Percentiles rank a stretch among this genome's conserved stretches.
These are phyloP conservation scores for Rhinoderma darwinii DNA, from an alignment of 2,113 vertebrate species.

Conservation along the genomic window DNA sequence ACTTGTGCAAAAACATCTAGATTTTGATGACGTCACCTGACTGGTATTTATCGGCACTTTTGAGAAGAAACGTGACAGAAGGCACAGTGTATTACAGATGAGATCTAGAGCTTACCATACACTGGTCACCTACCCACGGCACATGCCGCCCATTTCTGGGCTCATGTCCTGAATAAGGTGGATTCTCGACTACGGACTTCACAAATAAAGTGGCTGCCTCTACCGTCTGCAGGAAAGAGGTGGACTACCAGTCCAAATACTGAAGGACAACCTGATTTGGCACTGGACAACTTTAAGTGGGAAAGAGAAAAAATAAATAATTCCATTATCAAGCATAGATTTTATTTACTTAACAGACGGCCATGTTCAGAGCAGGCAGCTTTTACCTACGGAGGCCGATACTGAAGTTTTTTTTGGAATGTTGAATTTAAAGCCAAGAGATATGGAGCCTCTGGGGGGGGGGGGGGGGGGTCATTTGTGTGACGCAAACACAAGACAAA, in stretches of 20 bases:
- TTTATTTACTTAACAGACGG: too few species aligned
- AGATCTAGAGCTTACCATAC: not conserved
- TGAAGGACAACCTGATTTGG: not conserved
- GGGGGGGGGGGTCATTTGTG: not conserved
- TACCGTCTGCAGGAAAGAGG: not conserved
- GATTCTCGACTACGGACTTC: not conserved
- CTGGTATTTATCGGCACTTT: constrained; percentile 61
- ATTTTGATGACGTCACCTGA: not conserved
- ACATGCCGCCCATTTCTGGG: not conserved
- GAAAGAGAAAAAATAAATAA: not conserved
- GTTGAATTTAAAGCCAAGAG: not conserved
- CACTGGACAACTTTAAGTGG: not conserved
- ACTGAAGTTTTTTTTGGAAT: too few species aligned
- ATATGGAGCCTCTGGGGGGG: not conserved
- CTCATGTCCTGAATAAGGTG: not conserved
- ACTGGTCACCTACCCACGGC: not conserved
- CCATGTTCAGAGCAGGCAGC: too few species aligned
- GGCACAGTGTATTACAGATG: constrained; percentile 58
- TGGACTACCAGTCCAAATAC: not conserved
- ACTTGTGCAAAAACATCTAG: not conserved
- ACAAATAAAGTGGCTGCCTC: not conserved
- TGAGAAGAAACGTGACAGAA: constrained; percentile 64
- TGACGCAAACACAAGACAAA: not conserved
- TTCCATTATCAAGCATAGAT: not conserved
- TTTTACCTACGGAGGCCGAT: not conserved